Base-by-base conservation (phyloP, 2,888 invertebrate species). In the Poecilus cupreus region DNA sequence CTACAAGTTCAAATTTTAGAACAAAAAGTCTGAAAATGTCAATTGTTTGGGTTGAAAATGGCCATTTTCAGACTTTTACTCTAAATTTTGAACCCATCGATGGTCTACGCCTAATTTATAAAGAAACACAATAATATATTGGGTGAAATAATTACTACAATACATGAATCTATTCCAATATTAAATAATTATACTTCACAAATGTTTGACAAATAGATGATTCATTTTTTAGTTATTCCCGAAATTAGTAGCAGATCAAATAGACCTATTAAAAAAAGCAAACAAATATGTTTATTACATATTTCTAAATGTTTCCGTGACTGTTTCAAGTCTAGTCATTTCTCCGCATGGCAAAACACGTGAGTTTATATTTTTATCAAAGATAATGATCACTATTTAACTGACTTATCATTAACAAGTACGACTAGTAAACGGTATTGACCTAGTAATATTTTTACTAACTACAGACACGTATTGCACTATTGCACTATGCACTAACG, bases 371-470 rank as follows among this genome's bases (percentile, higher is more conserved):
- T 4, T 54, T 54, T 22, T 22, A 22, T 22, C 10, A 54, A 8
- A 10, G 18, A 16, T 49, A 49, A 49, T 49, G 13, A 49, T 49
- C n/a, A 13, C 13, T 3, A n/a, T n/a, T n/a, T 46, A 16, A 20
- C 54, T 20, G 54, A 54, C 20, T 54, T 11, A 11, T 13, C 16
- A 10, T 51, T 26, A 26, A 39, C 6, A 43, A n/a, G n/a, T n/a
- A n/a, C n/a, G n/a, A 13, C 43, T 2, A 39, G 43, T 68, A 16
- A 39, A 32, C 39, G 68, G 26, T 32, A 68, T 68, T 68, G 68
- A 68, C 68, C 68, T 43, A 68, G 39, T 54, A 37, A 13, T 16
- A 68, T 3, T 68, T 39, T 68, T 68, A n/a, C 37, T 13, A 11
- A 16, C 54, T 20, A 32, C 6, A 6, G 1, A 32, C 32, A 32